phyloP scores from a whole-genome alignment of 2,797 vertebrate species.

The Rhynchotus rufescens region DNA sequence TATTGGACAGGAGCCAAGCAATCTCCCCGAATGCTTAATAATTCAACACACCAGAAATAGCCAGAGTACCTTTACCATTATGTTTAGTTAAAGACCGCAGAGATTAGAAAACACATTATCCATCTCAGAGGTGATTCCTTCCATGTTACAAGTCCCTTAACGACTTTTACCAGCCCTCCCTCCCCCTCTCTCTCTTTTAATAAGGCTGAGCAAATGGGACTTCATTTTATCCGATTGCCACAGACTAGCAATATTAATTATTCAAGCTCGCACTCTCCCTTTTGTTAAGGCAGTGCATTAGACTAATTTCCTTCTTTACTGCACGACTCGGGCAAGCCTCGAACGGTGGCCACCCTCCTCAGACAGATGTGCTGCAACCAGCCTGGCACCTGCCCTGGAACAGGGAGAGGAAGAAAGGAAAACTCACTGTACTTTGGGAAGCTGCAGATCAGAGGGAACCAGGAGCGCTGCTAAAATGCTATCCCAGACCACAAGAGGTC shows the following conservation, averaged over 20 bases:
- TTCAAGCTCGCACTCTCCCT: slow-evolving; percentile 78
- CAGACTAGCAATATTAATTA: slow-evolving; percentile 81
- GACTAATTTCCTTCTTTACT: slow-evolving; percentile 79
- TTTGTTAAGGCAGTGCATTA: slow-evolving; percentile 83
- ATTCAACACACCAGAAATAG: slow-evolving; percentile 76
- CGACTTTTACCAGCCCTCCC: slow-evolving; percentile 77
- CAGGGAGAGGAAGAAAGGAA: slow-evolving; percentile 38
- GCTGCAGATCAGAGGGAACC: neutral
- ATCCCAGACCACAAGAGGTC: slow-evolving; percentile 27
- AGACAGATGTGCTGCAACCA: neutral
- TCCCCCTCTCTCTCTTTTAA: slow-evolving; percentile 81
- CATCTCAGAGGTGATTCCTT: slow-evolving; percentile 73
- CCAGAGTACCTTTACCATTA: slow-evolving; percentile 73
- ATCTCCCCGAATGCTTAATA: slow-evolving; percentile 73
- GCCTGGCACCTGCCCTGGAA: neutral
- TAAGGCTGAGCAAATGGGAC: slow-evolving; percentile 86
- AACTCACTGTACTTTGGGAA: neutral
- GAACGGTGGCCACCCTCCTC: slow-evolving; percentile 13
- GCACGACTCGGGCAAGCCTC: slow-evolving; percentile 45
- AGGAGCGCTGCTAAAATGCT: slow-evolving; percentile 30
- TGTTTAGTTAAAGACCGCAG: slow-evolving; percentile 84
- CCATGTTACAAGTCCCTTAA: slow-evolving; percentile 81
- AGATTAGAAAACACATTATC: slow-evolving; percentile 81
- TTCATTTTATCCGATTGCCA: slow-evolving; percentile 82
- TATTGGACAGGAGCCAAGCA: slow-evolving; percentile 40